phyloP scores from a whole-genome alignment of 2,797 vertebrate species.

The Bovichtus variegatus region DNA sequence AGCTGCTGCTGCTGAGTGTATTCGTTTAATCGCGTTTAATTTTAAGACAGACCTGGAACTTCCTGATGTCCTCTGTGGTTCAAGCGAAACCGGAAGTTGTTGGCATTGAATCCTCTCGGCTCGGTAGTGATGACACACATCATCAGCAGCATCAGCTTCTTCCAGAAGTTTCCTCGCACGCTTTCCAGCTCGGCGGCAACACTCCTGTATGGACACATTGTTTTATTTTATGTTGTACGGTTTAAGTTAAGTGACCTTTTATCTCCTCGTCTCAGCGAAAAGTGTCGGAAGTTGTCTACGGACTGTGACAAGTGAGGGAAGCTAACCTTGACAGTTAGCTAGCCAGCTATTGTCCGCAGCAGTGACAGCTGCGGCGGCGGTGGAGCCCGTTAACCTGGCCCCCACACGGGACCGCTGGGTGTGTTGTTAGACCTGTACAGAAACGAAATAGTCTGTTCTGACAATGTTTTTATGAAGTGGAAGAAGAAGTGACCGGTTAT shows the following conservation, averaged over 20 bases:
- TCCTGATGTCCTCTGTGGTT: not conserved
- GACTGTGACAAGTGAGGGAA: slow-evolving; percentile 2
- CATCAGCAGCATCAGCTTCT: slow-evolving; percentile 53
- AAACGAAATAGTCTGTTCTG: not conserved
- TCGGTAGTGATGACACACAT: slow-evolving; percentile 43
- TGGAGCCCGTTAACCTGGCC: not conserved
- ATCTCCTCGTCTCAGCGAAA: not conserved
- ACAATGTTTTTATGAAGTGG: slow-evolving; percentile 49
- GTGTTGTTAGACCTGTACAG: not conserved
- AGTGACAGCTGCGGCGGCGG: slow-evolving; percentile 36
- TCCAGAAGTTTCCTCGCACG: slow-evolving; percentile 83
- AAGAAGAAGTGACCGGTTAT: slow-evolving; percentile 9
- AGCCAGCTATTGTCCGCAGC: slow-evolving; percentile 20
- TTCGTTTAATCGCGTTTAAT: not conserved
- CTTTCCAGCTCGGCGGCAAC: slow-evolving; percentile 4
- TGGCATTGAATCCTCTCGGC: slow-evolving; percentile 37
- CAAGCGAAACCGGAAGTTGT: slow-evolving; percentile 64
- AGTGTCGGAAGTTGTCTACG: not conserved
- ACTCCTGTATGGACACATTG: not conserved
- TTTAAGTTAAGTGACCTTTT: not conserved
- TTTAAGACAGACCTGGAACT: not conserved
- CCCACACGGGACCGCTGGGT: slow-evolving; percentile 23
- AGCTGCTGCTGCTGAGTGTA: rapidly evolving
- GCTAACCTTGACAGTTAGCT: slow-evolving; percentile 42
- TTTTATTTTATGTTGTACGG: not conserved